Percentiles rank a stretch among this genome's conserved stretches.
phyloP scores from a whole-genome alignment of 37 sponge, comb jelly and placozoan genomes.

The Halichondria panicea region DNA sequence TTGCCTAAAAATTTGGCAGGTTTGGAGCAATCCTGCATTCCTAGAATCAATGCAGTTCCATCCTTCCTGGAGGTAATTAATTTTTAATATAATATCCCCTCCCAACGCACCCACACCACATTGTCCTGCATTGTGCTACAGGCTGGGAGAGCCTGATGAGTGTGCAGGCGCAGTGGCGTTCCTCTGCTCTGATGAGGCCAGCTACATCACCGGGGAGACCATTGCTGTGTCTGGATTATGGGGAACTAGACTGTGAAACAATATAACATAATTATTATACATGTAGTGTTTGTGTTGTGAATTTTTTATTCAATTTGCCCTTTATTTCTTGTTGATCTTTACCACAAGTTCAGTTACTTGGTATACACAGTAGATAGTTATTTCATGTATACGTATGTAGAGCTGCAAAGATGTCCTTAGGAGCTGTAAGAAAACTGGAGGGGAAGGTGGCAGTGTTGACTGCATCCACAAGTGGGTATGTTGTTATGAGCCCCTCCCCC shows the following conservation, averaged over 20 bases:
- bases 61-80: background rate
- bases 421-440: conserved; percentile 33
- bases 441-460: conserved; percentile 82
- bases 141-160: conserved; percentile 79
- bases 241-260: conserved; percentile 78
- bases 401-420: conserved; percentile 21
- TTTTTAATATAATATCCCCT: too few relatives aligned
- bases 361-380: too few relatives aligned
- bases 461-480: conserved; percentile 88
- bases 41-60: background rate
- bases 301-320: too few relatives aligned
- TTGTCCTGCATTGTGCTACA: too few relatives aligned
- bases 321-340: too few relatives aligned
- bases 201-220: conserved; percentile 95
- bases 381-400: too few relatives aligned
- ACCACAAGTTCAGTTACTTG: too few relatives aligned
- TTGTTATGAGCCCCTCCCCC: too few relatives aligned
- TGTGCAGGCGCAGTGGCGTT: conserved; percentile 92
- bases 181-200: conserved; percentile 86
- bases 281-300: too few relatives aligned
- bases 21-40: conserved; percentile 43
- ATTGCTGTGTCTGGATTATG: conserved; percentile 85
- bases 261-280: too few relatives aligned
- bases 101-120: too few relatives aligned
- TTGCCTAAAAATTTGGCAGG: too few relatives aligned